phyloP scores from a whole-genome alignment of 2,888 invertebrate genomes.

The Caradrina kadenii region DNA sequence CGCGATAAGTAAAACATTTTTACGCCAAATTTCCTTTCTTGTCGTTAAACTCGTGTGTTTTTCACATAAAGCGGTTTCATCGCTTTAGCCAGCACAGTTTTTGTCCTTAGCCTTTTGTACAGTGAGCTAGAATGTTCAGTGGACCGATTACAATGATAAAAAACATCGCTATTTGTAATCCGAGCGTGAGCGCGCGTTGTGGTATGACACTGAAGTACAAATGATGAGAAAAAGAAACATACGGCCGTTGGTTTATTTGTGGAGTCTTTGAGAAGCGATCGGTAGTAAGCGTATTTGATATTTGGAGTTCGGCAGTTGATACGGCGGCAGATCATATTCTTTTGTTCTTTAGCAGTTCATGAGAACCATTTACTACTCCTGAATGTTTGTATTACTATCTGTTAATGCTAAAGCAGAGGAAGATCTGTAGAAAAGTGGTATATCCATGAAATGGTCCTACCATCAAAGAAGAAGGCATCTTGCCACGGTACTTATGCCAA shows the following conservation, averaged over 20 bases:
- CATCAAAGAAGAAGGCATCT: too few species aligned
- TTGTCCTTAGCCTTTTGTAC: slow-evolving; percentile 49
- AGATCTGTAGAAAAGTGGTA: too few species aligned
- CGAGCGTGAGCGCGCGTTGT: slow-evolving; percentile 31
- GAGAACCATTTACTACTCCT: too few species aligned
- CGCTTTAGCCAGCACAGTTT: slow-evolving; percentile 43
- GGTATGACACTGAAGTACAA: slow-evolving; percentile 26
- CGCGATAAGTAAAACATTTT: slow-evolving; percentile 29
- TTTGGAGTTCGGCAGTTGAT: too few species aligned
- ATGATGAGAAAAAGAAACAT: slow-evolving; percentile 20
- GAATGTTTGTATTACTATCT: too few species aligned
- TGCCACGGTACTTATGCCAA: too few species aligned
- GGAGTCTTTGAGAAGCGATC: slow-evolving; percentile 1
- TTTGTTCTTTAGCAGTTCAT: too few species aligned
- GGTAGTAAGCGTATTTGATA: background rate
- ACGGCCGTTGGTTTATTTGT: slow-evolving; percentile 26
- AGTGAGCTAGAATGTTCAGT: slow-evolving; percentile 49
- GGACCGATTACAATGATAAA: slow-evolving; percentile 46
- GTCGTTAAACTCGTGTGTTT: slow-evolving; percentile 44
- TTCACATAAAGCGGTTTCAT: slow-evolving; percentile 34
- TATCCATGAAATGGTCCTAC: too few species aligned
- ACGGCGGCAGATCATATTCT: too few species aligned
- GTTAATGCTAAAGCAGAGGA: too few species aligned
- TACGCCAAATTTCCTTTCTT: slow-evolving; percentile 39
- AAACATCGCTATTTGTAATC: slow-evolving; percentile 44